A percentile compares a stretch with the other conserved stretches of the same genome.
Conservation (phyloP, 2,888 invertebrate species). For the Sipha maydis region DNA sequence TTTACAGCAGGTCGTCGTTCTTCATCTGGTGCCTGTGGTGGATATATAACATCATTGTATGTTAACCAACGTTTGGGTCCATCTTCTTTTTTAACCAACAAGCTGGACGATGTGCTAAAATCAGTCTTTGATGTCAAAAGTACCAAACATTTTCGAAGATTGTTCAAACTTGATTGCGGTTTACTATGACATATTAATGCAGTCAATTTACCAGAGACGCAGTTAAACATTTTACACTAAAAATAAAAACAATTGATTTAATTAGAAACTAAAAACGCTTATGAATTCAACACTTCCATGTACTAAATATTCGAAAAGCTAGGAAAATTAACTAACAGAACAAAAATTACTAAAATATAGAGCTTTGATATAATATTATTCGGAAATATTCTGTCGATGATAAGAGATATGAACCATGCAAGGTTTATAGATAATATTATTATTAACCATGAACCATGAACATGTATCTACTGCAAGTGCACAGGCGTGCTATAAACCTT, state of each 20-base stretch:
- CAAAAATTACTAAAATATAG: no score
- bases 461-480: no score
- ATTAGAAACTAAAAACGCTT: background rate
- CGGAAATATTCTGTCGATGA: background rate
- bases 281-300: background rate
- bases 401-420: background rate
- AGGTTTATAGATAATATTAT: no score
- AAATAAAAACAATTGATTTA: background rate
- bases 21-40: constrained; percentile 80
- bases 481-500: no score
- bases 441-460: no score
- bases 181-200: background rate
- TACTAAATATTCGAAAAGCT: background rate
- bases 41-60: constrained; percentile 81
- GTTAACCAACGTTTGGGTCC: constrained; percentile 50
- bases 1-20: constrained; percentile 85
- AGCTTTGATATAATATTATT: no score
- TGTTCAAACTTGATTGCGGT: background rate
- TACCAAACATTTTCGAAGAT: constrained; percentile 76
- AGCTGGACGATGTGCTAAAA: constrained; percentile 20
- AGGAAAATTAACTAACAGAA: background rate
- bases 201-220: background rate
- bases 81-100: background rate
- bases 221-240: constrained; percentile 27
- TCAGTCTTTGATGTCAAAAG: constrained; percentile 67